Evolutionary conservation across 2,888 invertebrate species (phyloP), one percentile per base, ranked within the genome.

Genomic region (Spilarctia lutea): DNA sequence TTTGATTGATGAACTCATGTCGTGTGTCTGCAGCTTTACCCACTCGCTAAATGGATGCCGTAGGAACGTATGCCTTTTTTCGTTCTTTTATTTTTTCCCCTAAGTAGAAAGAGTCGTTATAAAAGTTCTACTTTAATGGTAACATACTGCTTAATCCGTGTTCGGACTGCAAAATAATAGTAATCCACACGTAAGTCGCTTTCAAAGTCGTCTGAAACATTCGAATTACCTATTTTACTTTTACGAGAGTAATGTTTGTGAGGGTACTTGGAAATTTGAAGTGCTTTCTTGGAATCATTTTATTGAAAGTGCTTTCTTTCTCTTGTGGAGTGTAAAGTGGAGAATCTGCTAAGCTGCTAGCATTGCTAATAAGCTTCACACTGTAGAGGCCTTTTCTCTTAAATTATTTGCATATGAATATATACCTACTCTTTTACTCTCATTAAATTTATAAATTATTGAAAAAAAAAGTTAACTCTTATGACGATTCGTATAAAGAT

Each of bases 1-100:
- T 70, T 83, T 93, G 94, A 94, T 93, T 92, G 93, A 94, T 93
- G 90, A 85, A 76, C 78, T 75, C 77, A 84, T 91, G 91, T 87
- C 91, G 90, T 91, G 90, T 88, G 86, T 83, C 83, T 81, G 73
- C 80, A 77, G 83, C 80, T 87, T 85, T 83, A 83, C 80, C 77
- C 76, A 71, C 76, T 75, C 75, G 77, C 81, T 82, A 83, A 85
- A 87, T 83, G 86, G 85, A 83, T 79, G 80, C 75, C 79, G 75
- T 78, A 69, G 42, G 52, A 74, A 75, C 71, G 77, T 73, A 72
- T 73, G 73, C 68, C 68, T 33, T 52, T 65, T 65, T 71, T 65
- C 48, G 13, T 48, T 65, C 66, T 74, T n/a, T n/a, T 56, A 52
- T 56, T 75, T 78, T 79, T 76, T 77, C 75, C 71, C 52, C 75